phyloP scores from a whole-genome alignment of 2,113 vertebrate species.

The Pan troglodytes region DNA sequence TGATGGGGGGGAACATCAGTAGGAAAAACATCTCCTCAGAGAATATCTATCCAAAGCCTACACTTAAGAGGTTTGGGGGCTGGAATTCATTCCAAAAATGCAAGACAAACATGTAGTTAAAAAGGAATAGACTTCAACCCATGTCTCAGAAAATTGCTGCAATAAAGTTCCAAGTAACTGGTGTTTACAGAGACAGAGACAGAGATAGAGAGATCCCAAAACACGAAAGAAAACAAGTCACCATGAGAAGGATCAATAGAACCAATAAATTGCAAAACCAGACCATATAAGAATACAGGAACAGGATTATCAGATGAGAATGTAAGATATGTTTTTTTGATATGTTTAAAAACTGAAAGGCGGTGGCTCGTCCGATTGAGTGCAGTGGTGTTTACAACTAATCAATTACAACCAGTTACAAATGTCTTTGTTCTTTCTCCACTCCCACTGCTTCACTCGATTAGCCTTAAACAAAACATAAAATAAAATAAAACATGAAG shows the following conservation, averaged over 20 bases:
- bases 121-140: not conserved
- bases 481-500: not conserved
- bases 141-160: not conserved
- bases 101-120: not conserved
- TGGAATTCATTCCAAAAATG: not conserved
- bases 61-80: not conserved
- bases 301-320: not conserved
- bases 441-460: too few relatives aligned
- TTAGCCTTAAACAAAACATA: too few relatives aligned
- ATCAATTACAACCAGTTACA: too few relatives aligned
- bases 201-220: not conserved
- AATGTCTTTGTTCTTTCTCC: too few relatives aligned
- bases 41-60: not conserved
- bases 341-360: not conserved
- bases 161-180: not conserved
- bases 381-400: too few relatives aligned
- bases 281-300: not conserved
- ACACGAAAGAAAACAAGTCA: not conserved
- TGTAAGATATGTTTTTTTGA: not conserved
- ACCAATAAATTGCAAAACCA: not conserved
- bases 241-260: not conserved
- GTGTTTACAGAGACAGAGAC: not conserved
- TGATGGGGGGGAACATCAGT: not conserved
- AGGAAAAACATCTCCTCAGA: not conserved
- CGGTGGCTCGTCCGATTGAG: too few relatives aligned